phyloP scores from a whole-genome alignment of 2,888 invertebrate species.

The Eugnorisma glareosa region DNA sequence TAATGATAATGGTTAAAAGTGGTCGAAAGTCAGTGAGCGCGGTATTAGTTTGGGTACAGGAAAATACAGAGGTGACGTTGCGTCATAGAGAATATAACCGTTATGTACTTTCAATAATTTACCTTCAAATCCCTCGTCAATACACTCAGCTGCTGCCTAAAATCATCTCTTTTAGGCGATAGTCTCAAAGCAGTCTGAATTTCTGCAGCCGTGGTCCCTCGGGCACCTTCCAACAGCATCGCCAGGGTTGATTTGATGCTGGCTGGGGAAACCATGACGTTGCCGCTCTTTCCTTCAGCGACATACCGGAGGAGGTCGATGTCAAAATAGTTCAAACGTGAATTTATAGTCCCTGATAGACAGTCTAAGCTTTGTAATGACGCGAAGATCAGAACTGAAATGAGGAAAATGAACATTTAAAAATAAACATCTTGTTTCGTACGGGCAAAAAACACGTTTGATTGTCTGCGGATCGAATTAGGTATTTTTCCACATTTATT shows the following conservation, averaged over 20 bases:
- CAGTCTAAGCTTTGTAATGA: constrained; percentile 74
- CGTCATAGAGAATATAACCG: too few species aligned
- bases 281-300: constrained; percentile 83
- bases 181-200: constrained; percentile 90
- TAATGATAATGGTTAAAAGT: too few species aligned
- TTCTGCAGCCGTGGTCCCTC: constrained; percentile 90
- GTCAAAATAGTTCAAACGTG: constrained; percentile 90
- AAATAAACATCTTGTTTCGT: neutral
- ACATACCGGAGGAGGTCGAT: constrained; percentile 88
- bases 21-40: too few species aligned
- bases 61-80: too few species aligned
- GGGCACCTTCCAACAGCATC: constrained; percentile 92
- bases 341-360: constrained; percentile 62
- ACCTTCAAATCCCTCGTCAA: constrained; percentile 81
- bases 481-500: neutral
- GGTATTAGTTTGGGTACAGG: too few species aligned
- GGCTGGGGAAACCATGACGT: constrained; percentile 92
- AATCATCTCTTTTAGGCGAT: constrained; percentile 79
- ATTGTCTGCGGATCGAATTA: neutral
- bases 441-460: neutral
- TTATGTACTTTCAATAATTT: constrained; percentile 25
- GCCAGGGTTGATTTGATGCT: constrained; percentile 92
- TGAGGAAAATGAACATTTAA: constrained; percentile 63
- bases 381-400: constrained; percentile 67
- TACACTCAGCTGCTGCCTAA: constrained; percentile 79